Evolutionary conservation across 2,113 vertebrate genomes (phyloP).

Genomic region (Dissostichus mawsoni): DNA sequence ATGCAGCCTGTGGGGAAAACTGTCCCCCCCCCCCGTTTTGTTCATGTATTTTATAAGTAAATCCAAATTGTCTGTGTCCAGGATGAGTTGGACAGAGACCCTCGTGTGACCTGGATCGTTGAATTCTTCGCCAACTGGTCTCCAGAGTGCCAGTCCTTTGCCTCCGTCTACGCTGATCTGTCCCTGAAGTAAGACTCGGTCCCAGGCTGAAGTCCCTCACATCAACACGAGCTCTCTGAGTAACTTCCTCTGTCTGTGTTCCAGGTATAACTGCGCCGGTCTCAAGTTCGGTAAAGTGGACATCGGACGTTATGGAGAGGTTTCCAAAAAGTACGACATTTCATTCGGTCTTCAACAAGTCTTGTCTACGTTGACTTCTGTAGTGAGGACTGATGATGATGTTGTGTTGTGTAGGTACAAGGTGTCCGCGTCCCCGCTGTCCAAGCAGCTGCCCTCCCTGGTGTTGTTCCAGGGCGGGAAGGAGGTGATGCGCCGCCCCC

Average conservation of each 20-base stretch:
- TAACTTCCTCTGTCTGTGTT: not conserved
- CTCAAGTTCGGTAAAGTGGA: slow-evolving; percentile 97
- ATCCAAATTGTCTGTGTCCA: slow-evolving; percentile 56
- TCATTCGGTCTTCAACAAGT: not conserved
- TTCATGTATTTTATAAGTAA: too few relatives aligned
- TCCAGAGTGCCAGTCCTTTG: slow-evolving; percentile 95
- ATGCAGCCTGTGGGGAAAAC: too few relatives aligned
- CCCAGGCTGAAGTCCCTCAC: fast-evolving
- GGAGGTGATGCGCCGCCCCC: slow-evolving; percentile 92
- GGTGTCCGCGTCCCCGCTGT: slow-evolving; percentile 93
- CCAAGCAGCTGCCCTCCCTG: slow-evolving; percentile 95
- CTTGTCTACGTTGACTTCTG: not conserved
- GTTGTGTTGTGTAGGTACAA: slow-evolving; percentile 85
- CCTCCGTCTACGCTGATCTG: slow-evolving; percentile 93
- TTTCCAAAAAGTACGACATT: slow-evolving; percentile 87
- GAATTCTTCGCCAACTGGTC: slow-evolving; percentile 98
- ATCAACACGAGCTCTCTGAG: too few relatives aligned
- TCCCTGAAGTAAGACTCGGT: slow-evolving; percentile 91
- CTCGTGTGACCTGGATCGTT: slow-evolving; percentile 91
- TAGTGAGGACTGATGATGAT: not conserved
- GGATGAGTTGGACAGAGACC: slow-evolving; percentile 94
- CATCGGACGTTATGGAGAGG: slow-evolving; percentile 92
- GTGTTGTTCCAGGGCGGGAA: slow-evolving; percentile 94
- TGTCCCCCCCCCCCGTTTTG: too few relatives aligned
- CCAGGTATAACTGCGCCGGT: slow-evolving; percentile 92